A percentile compares a stretch with the other conserved stretches of the same genome.
These are phyloP conservation scores for Chondrosia reniformis DNA, from an alignment of 37 sponge, comb jelly and placozoan species.

Conservation along the genomic window DNA sequence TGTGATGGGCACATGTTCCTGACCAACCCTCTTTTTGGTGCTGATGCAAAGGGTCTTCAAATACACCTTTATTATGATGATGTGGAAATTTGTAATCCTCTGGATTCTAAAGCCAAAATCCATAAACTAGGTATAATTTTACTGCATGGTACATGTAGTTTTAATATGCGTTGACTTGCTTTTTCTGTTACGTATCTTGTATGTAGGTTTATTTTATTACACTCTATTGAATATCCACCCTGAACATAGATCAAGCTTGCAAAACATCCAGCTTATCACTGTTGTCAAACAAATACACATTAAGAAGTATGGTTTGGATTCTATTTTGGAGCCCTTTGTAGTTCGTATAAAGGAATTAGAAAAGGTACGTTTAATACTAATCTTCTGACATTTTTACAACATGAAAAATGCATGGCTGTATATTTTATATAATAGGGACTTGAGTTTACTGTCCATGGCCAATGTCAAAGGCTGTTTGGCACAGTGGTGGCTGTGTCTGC, in stretches of 20 bases:
- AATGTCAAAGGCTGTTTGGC: conserved; percentile 13
- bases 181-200: not conserved
- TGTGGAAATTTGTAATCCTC: conserved; percentile 56
- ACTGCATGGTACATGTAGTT: not conserved
- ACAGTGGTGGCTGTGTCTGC: conserved; percentile 38
- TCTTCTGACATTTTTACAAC: not conserved
- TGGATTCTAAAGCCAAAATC: conserved; percentile 38
- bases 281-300: conserved; percentile 21
- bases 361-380: not conserved
- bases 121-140: conserved; percentile 57
- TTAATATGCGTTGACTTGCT: not conserved
- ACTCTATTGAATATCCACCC: conserved; percentile 39
- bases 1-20: conserved; percentile 51
- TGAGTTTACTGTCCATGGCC: conserved; percentile 12
- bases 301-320: conserved; percentile 27
- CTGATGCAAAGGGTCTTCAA: conserved; percentile 25
- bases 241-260: conserved; percentile 22
- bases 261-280: conserved; percentile 32
- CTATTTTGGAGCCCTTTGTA: conserved; percentile 38
- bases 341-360: not conserved
- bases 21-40: conserved; percentile 21
- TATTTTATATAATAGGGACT: conserved; percentile 26
- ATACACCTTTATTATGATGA: conserved; percentile 64
- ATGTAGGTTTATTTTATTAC: conserved; percentile 48
- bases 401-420: not conserved